A percentile compares a stretch with the other conserved stretches of the same genome.
Conservation (phyloP, 2,888 invertebrate genomes). For the Drosophila engyochracea region DNA sequence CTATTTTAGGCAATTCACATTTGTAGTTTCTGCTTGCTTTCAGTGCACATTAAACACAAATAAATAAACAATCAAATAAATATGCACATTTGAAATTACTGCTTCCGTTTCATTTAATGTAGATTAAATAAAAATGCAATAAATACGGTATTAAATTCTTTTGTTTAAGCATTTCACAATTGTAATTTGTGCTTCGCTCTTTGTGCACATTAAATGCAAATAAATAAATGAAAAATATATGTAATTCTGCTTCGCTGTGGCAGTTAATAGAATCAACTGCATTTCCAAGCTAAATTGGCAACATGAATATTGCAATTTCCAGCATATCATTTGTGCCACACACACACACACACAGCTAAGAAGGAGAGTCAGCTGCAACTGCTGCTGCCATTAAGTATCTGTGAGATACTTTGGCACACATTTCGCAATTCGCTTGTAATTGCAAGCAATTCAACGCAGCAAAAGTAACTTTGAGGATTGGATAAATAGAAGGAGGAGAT, state of each 20-base stretch:
- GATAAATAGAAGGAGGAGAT: background rate
- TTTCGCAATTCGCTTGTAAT: slow-evolving; percentile 78
- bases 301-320: slow-evolving; percentile 41
- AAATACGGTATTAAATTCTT: background rate
- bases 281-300: slow-evolving; percentile 41
- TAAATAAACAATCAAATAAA: background rate
- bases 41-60: background rate
- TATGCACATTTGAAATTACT: background rate
- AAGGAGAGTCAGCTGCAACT: background rate
- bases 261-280: slow-evolving; percentile 4
- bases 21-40: background rate
- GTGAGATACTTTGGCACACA: slow-evolving; percentile 78
- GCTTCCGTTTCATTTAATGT: background rate
- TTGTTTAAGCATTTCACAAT: background rate
- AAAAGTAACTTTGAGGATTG: slow-evolving; percentile 6
- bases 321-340: slow-evolving; percentile 22
- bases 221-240: background rate
- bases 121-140: background rate
- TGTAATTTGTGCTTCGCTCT: background rate
- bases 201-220: background rate
- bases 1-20: background rate
- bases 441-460: slow-evolving; percentile 71
- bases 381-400: slow-evolving; percentile 69
- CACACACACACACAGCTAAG: background rate
- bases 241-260: background rate